Evolutionary conservation across 2,888 invertebrate genomes (phyloP), one percentile per base, ranked within the genome.

Genomic region (Anodontia alba): DNA sequence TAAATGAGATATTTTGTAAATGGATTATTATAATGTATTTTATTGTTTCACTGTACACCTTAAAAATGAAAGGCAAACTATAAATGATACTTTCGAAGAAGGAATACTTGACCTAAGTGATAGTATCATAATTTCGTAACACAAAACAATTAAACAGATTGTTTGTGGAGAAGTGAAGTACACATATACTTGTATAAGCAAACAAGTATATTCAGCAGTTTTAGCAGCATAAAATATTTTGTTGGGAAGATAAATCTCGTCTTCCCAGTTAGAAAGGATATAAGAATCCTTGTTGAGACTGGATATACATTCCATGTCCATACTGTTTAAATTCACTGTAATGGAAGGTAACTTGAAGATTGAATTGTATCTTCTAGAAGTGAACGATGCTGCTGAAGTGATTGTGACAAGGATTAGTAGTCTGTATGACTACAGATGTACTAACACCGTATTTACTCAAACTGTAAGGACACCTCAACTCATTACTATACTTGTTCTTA

Each of bases 41-140:
- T 62, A 62, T 33, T 62, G 62, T 62, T 62, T 62, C 62, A 33
- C 62, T 31, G 29, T 62, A 62, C 62, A 62, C 62, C 62, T 33
- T 33, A 33, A 62, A 10, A 62, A 33, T 33, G 62, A 33, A 62
- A 33, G 17, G 29, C 62, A 31, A 62, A 62, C 12, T 23, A 54
- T n/a, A n/a, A n/a, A n/a, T 33, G 62, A 10, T 62, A 62, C 5
- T 62, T 62, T 62, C 62, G 62, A 33, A 57, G 17, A 23, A 26
- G 3, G 12, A 62, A 62, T 57, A 62, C 62, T 62, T 62, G 33
- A 57, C 1, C 2, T 15, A 12, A 46, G 54, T 20, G 33, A 31
- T 17, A 33, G 3, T 62, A 33, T 62, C 62, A 33, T 38, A 38
- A 7, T 62, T 62, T 62, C 62, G 62, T 29, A 62, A 62, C 33